Percentiles rank a stretch among this genome's conserved stretches.
Evolutionary conservation across 2,888 invertebrate species (phyloP).

Genomic region (Hirtodrosophila histrioides): DNA sequence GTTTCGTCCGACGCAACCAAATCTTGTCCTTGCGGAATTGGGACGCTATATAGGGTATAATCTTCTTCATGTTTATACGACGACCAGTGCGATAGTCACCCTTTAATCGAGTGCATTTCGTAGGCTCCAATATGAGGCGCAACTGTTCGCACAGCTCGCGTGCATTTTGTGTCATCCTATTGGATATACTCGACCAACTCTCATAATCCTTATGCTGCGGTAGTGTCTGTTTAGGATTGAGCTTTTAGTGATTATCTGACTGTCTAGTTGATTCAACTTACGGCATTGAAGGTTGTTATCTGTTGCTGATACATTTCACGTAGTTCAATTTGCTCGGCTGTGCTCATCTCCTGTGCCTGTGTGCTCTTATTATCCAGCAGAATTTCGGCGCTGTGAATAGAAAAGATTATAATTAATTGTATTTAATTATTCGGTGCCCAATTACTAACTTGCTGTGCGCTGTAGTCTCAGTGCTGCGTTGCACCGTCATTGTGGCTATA

Average conservation of each 20-base stretch:
- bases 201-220: conserved; percentile 81
- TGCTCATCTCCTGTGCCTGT: conserved; percentile 73
- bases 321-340: conserved; percentile 78
- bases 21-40: conserved; percentile 99
- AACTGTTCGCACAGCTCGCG: conserved; percentile 96
- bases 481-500: conserved; percentile 88
- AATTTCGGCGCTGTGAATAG: conserved; percentile 72
- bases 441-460: conserved; percentile 89
- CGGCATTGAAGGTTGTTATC: conserved; percentile 68
- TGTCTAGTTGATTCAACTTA: conserved; percentile 39
- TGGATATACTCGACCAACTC: conserved; percentile 83
- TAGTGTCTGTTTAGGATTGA: conserved; percentile 44
- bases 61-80: conserved; percentile 97
- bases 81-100: conserved; percentile 99
- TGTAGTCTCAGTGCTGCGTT: conserved; percentile 89
- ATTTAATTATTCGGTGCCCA: too few species aligned
- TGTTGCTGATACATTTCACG: conserved; percentile 82
- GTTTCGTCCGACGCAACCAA: conserved; percentile 97
- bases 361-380: conserved; percentile 75
- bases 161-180: conserved; percentile 86
- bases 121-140: conserved; percentile 97
- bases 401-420: background rate
- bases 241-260: background rate
- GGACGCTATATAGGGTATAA: conserved; percentile 99
- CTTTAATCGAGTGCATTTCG: conserved; percentile 94